Percentiles rank a stretch among this genome's conserved stretches.
These are phyloP conservation scores for Mystacornis crossleyi DNA, from an alignment of 2,113 vertebrate genomes.

Conservation along the genomic window DNA sequence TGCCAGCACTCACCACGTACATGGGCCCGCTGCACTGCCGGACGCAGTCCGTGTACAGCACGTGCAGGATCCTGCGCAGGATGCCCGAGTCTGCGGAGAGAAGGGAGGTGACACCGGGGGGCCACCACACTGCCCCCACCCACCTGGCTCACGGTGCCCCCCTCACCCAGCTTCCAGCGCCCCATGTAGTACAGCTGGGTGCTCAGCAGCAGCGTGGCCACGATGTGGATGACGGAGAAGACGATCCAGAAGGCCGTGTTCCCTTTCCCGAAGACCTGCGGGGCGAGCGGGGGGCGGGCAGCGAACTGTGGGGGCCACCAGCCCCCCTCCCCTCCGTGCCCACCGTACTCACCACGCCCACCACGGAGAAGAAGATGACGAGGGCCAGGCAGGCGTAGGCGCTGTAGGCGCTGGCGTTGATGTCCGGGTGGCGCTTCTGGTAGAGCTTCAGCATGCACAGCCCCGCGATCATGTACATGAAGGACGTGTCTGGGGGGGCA, in stretches of 20 bases:
- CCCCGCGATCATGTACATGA: constrained; percentile 99
- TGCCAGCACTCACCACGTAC: constrained; percentile 87
- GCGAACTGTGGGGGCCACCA: background rate
- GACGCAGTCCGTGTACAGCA: constrained; percentile 93
- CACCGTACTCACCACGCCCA: constrained; percentile 85
- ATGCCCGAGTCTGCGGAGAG: constrained; percentile 84
- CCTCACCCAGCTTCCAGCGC: constrained; percentile 90
- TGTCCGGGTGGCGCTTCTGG: constrained; percentile 96
- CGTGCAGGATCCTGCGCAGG: constrained; percentile 83
- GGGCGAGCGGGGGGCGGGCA: fast-evolving
- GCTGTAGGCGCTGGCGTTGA: constrained; percentile 96
- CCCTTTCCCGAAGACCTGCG: constrained; percentile 91
- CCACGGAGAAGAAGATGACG: constrained; percentile 96
- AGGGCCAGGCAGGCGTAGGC: constrained; percentile 93
- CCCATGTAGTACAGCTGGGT: constrained; percentile 98
- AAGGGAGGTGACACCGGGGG: background rate
- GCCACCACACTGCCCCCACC: fast-evolving
- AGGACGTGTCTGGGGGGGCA: constrained; percentile 86
- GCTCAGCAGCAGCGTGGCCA: constrained; percentile 92
- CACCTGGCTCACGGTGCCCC: fast-evolving
- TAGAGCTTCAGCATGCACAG: constrained; percentile 98
- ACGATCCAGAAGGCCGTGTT: constrained; percentile 91
- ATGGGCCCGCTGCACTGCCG: constrained; percentile 95
- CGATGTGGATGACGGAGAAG: constrained; percentile 94
- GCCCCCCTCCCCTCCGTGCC: fast-evolving